Base-by-base conservation (phyloP, 35 echinoderm and acorn worm species). In the Diadema setosum region DNA sequence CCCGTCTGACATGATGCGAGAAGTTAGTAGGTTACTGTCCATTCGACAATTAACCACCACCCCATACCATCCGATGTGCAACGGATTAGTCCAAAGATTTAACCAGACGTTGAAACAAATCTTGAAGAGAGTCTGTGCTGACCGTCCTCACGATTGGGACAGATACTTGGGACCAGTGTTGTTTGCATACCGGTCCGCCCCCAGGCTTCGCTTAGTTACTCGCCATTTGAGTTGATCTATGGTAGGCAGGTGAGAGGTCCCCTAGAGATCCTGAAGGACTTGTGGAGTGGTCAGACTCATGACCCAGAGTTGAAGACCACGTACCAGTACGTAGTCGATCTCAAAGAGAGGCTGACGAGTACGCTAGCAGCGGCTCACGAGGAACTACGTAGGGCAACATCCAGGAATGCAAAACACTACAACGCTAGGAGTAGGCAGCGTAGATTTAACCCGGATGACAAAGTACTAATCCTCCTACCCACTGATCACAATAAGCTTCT, bases 141-240 rank as follows among this genome's bases (percentile, higher is more conserved):
- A 64, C 69, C 24, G n/a, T n/a, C n/a, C n/a, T n/a, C n/a, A n/a
- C n/a, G 82, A 88, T 74, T 96, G 94, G 94, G 90, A 96, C 39
- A 61, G 90, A 45, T 94, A 94, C 48, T 40, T 94, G n/a, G 74
- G 49, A 5, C 87, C 87, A 4, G 41, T 94, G 21, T 65, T 85
- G 50, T 94, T 90, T 86, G 93, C 90, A 11, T n/a, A n/a, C n/a
- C n/a, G n/a, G n/a, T n/a, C n/a, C n/a, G n/a, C n/a, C 94, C 90
- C 29, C 84, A 87, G 30, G 65, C 43, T 20, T 55, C 39, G 8
- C 87, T 82, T 0, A 83, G 87, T 25, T 93, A 92, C 41, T 88
- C 85, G 16, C 90, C 86, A 16, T 92, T 96, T 46, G 90, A 97
- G 29, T 64, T 93, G 21, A 32, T 97, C 6, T 97, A 89, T 42